These are phyloP conservation scores for Brachionus rubens DNA, from an alignment of 1,140 invertebrate species.

Conservation along the genomic window DNA sequence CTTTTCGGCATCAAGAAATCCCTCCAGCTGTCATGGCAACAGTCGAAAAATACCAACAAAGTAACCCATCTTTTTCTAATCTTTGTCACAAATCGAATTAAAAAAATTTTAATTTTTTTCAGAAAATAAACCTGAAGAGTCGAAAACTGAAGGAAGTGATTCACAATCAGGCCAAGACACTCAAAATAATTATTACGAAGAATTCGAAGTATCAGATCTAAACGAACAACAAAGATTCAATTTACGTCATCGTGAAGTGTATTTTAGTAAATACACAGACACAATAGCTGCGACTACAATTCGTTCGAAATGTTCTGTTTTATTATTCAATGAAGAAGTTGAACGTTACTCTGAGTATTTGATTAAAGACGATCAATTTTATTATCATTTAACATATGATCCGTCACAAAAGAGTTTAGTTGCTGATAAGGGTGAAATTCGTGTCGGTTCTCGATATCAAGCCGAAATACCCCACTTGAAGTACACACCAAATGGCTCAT, in stretches of 20 bases:
- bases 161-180: slow-evolving; percentile 4
- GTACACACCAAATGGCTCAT: slow-evolving; percentile 6
- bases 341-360: slow-evolving; percentile 66
- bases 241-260: slow-evolving; percentile 94
- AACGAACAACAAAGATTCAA: slow-evolving; percentile 71
- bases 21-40: slow-evolving; percentile 85
- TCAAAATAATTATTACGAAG: slow-evolving; percentile 45
- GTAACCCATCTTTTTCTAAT: slow-evolving; percentile 2
- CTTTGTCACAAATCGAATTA: not conserved
- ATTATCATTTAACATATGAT: slow-evolving; percentile 98
- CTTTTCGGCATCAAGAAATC: slow-evolving; percentile 91
- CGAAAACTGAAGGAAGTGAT: slow-evolving; percentile 45
- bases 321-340: slow-evolving; percentile 92
- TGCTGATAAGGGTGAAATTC: slow-evolving; percentile 88
- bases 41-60: slow-evolving; percentile 67
- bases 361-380: slow-evolving; percentile 76
- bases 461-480: slow-evolving; percentile 68
- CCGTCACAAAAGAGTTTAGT: slow-evolving; percentile 94
- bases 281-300: slow-evolving; percentile 94
- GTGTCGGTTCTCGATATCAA: slow-evolving; percentile 91
- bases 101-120: not conserved
- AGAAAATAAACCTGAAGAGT: slow-evolving; percentile 60
- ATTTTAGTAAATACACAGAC: slow-evolving; percentile 94
- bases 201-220: slow-evolving; percentile 60
- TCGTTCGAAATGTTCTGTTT: slow-evolving; percentile 95